Percentiles rank a stretch among this genome's conserved stretches.
Evolutionary conservation across 2,113 vertebrate genomes (phyloP).

Genomic region (Terrapene triunguis): DNA sequence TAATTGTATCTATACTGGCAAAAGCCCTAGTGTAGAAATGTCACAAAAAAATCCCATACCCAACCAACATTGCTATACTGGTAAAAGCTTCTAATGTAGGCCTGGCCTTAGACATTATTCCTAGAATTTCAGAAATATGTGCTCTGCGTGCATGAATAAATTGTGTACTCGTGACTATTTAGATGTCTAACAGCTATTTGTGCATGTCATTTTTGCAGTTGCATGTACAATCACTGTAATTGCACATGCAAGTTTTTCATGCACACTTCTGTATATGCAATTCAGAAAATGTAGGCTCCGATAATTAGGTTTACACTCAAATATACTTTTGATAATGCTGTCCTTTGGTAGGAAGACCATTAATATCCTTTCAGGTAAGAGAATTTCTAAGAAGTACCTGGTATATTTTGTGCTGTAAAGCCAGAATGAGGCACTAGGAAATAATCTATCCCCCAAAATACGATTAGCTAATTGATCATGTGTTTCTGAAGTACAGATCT

Average conservation of each 20-base stretch:
- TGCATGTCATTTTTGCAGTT: background rate
- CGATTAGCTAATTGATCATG: background rate
- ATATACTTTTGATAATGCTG: background rate
- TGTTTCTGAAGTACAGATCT: background rate
- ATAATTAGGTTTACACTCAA: background rate
- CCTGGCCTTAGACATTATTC: background rate
- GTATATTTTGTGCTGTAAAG: background rate
- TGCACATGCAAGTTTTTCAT: background rate
- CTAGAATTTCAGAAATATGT: background rate
- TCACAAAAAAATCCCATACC: background rate
- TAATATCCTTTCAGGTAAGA: background rate
- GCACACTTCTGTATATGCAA: background rate
- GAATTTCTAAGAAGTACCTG: background rate
- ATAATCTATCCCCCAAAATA: background rate
- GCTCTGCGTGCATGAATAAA: background rate
- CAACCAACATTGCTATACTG: background rate
- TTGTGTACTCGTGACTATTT: background rate
- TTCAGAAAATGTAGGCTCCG: background rate
- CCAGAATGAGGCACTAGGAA: background rate
- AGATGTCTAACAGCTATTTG: background rate
- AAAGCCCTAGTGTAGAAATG: background rate
- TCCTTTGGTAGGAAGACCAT: background rate
- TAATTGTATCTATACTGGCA: background rate
- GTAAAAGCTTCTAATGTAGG: background rate
- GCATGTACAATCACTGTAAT: background rate